These are phyloP conservation scores for Eueremaeus valkanovi DNA, from an alignment of 2,888 invertebrate species.

Conservation along the genomic window DNA sequence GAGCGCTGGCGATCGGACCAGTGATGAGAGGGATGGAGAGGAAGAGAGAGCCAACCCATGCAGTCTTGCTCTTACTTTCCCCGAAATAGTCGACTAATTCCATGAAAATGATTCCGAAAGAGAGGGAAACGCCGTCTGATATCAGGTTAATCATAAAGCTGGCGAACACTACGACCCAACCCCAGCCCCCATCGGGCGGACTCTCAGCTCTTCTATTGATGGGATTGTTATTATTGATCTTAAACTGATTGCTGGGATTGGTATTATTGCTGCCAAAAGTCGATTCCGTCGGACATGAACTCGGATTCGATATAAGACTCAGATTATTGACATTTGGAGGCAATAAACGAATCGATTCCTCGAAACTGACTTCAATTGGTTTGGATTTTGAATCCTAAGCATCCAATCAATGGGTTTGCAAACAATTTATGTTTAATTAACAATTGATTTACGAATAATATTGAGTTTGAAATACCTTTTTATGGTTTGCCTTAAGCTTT, in stretches of 20 bases:
- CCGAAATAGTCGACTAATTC: conserved; percentile 80
- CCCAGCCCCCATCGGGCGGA: conserved; percentile 80
- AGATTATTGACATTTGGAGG: conserved; percentile 25
- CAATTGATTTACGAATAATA: too few relatives aligned
- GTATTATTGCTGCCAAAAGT: neutral
- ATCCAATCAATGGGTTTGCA: neutral
- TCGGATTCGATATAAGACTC: neutral
- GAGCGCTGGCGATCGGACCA: conserved; percentile 76
- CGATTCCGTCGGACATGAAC: neutral
- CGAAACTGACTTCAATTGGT: conserved; percentile 26
- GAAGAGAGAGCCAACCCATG: conserved; percentile 84
- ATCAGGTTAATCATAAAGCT: conserved; percentile 84
- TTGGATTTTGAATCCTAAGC: conserved; percentile 15
- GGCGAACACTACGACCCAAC: conserved; percentile 85
- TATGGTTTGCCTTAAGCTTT: neutral
- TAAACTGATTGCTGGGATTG: too few relatives aligned
- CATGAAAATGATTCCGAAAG: conserved; percentile 82
- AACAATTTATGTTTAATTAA: too few relatives aligned
- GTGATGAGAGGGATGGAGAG: conserved; percentile 84
- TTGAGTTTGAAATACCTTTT: conserved; percentile 30
- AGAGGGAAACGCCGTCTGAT: conserved; percentile 86
- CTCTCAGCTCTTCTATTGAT: neutral
- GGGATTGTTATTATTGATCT: neutral
- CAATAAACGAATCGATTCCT: conserved; percentile 22
- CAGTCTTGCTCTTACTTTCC: conserved; percentile 77